Evolutionary conservation across 2,797 vertebrate species (phyloP), one percentile per base, ranked within the genome.

Genomic region (Onychomys torridus): DNA sequence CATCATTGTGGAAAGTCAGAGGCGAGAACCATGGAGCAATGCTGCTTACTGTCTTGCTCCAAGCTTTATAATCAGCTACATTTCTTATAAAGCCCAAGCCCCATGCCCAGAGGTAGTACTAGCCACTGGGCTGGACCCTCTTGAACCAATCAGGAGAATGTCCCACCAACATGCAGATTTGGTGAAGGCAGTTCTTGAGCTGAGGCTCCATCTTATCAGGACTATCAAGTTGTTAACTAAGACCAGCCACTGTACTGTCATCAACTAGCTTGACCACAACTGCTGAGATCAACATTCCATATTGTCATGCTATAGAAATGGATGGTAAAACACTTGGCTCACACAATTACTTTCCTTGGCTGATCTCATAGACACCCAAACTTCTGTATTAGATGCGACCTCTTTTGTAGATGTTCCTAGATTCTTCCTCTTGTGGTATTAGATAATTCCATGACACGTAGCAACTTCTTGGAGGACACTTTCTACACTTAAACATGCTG

Each of bases 381-480:
- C 37, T 55, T 65, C 5, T 40, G 21, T 40, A 73, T 25, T 69
- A 69, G 2, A n/a, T 17, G 43, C 78, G 75, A 79, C 27, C 23
- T 16, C 1, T 52, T 57, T 25, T 85, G 6, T 59, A 90, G 8
- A 81, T 17, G 37, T 29, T 23, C 52, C 57, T 75, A 63, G 37
- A 37, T 71, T 57, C 87, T 86, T 84, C 65, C 37, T 90, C 32
- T 79, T 91, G 29, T 2, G 6, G 37, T 21, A 69, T 34, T 77
- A 88, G 37, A 46, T 46, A 71, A 94, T 75, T 46, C 65, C 25
- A 52, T 21, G 34, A n/a, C 73, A 49, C 0, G 29, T 19, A 34
- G 29, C 29, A 29, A 83, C 21, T 46, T 89, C 90, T 96, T 76
- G 43, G 87, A 92, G 23, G 94, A 71, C 25, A 59, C 23, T 76